Percentiles rank a stretch among this genome's conserved stretches.
Evolutionary conservation across 1,140 invertebrate genomes (phyloP).

Genomic region (Andrena cerasifolii): DNA sequence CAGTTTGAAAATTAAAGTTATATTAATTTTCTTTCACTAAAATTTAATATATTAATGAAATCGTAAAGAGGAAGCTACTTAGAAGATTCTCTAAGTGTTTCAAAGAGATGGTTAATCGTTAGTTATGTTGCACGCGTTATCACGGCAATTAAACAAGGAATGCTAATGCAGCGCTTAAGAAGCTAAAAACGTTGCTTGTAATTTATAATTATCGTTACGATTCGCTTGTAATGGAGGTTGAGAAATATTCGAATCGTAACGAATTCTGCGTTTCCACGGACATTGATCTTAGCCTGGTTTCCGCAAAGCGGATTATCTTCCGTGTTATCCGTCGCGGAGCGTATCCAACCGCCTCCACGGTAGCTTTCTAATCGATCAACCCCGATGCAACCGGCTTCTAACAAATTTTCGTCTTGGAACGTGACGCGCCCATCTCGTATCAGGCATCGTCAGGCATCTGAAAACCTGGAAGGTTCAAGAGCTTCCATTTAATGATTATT

Average conservation of each 20-base stretch:
- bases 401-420: not conserved
- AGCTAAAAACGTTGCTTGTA: too few relatives aligned
- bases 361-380: slow-evolving; percentile 65
- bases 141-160: not conserved
- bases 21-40: too few relatives aligned
- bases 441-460: not conserved
- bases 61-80: too few relatives aligned
- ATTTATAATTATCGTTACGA: not conserved
- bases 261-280: not conserved
- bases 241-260: not conserved
- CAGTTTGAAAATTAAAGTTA: too few relatives aligned
- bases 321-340: not conserved
- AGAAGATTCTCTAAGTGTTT: too few relatives aligned
- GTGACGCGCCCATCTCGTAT: not conserved
- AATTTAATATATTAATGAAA: too few relatives aligned
- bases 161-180: not conserved
- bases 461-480: too few relatives aligned
- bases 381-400: not conserved
- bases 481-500: too few relatives aligned
- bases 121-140: too few relatives aligned
- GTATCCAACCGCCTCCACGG: slow-evolving; percentile 55
- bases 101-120: too few relatives aligned
- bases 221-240: not conserved
- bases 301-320: not conserved
- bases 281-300: not conserved